Evolutionary conservation across 2,888 invertebrate species (phyloP), one percentile per base, ranked within the genome.

Genomic region (Pseudeuparius sepicola): DNA sequence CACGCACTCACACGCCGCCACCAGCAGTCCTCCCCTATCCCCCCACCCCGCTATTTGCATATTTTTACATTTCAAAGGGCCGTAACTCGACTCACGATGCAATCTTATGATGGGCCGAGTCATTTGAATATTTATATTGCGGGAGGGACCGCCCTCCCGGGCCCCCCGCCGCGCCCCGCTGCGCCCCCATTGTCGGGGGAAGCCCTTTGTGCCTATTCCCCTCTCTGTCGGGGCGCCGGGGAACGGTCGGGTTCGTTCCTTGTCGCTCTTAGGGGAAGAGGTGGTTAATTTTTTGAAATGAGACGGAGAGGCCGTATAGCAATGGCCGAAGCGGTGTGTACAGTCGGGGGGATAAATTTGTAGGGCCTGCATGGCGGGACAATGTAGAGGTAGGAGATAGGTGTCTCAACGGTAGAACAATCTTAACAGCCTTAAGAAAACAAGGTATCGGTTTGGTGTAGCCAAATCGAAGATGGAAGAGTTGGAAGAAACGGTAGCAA

Each of bases 61-160:
- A 59, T 59, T 60, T 60, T 59, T 57, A 52, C 57, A 56, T 56
- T 38, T 47, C 49, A 53, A 55, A 57, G 57, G 51, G 54, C 51
- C 49, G 52, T 49, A 53, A 56, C 49, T 46, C 51, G 51, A 56
- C 49, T 46, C 51, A 51, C 52, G 48, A 46, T 54, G 56, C 51
- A 56, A 54, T 57, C 55, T 55, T 52, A 51, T 46, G 43, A 34
- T 54, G 56, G 48, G 44, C 44, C 40, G 42, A 37, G 36, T 47
- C 45, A 48, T 52, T 50, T 51, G 52, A 52, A 51, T 51, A 54
- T 55, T 52, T 54, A 46, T 45, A 41, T 42, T 39, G 32, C 37
- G 40, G 41, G 44, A 39, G 24, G 26, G 39, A 26, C n/a, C n/a
- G n/a, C n/a, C n/a, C n/a, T n/a, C n/a, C n/a, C n/a, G n/a, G n/a